Conservation (phyloP, 2,888 invertebrate species). For the Coleophora flavipennella region DNA sequence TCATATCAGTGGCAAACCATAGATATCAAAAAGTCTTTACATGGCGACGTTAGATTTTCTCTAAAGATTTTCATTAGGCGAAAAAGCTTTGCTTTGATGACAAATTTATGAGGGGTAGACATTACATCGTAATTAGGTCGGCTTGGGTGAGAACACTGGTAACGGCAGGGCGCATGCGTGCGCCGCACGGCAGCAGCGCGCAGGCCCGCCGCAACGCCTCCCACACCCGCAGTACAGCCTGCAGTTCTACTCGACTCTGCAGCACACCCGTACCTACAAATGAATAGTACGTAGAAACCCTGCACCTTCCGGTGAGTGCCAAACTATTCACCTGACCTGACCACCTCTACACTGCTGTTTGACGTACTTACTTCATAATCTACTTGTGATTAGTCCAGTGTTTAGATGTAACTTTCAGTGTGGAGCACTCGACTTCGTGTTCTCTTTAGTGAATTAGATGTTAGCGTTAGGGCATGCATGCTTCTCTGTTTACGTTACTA, state of each 20-base stretch:
- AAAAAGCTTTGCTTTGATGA: no score
- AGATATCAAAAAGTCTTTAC: no score
- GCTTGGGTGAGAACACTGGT: slow-evolving; percentile 14
- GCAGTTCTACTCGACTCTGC: slow-evolving; percentile 32
- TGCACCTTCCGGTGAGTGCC: slow-evolving; percentile 46
- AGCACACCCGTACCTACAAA: slow-evolving; percentile 17
- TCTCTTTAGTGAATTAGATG: slow-evolving; percentile 48
- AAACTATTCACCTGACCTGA: slow-evolving; percentile 7
- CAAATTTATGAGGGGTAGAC: no score
- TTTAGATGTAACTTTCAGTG: slow-evolving; percentile 43
- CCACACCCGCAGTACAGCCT: slow-evolving; percentile 32
- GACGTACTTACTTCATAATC: slow-evolving; percentile 25
- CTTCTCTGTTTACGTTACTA: slow-evolving; percentile 47
- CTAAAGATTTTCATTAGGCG: no score
- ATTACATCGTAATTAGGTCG: slow-evolving; percentile 30
- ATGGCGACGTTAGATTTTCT: no score
- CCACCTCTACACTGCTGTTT: slow-evolving; percentile 5
- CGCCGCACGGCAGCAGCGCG: slow-evolving; percentile 15
- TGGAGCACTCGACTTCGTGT: slow-evolving; percentile 34
- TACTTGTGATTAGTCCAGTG: slow-evolving; percentile 38
- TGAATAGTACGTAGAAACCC: slow-evolving; percentile 35
- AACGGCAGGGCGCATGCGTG: slow-evolving; percentile 32
- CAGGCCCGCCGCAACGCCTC: slow-evolving; percentile 16
- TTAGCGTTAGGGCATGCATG: slow-evolving; percentile 66
- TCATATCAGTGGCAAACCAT: no score